Base-by-base conservation (phyloP, 2,113 vertebrate genomes). In the Hypanus sabinus region DNA sequence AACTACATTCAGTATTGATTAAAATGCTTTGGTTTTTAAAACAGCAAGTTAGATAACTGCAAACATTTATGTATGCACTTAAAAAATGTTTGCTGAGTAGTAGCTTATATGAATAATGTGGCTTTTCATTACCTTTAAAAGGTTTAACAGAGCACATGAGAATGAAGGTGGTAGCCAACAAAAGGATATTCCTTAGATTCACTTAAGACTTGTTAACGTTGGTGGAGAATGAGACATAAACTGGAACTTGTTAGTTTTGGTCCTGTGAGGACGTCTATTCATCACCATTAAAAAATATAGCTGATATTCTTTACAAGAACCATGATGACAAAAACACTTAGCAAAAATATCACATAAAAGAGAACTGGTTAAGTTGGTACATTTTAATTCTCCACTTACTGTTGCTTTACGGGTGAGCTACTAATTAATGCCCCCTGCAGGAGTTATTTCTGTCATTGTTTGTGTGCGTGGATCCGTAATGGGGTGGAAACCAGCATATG, bases 161-260 rank as follows among this genome's bases (percentile, higher is more conserved):
- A 83, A 57, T 85, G 81, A 85, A 85, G 46, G 57, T 85, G 24
- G 81, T 46, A 85, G 22, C 81, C 57, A 85, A 85, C 81, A 57
- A 57, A 85, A 60, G 46, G 55, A 22, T 9, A 85, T 85, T 85
- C 46, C 57, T 60, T 85, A 85, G 81, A 60, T 85, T 55, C 81
- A 85, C 57, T 85, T 85, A 85, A 85, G 8, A 24, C 55, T 85
- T 20, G 30, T 85, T 85, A 85, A 46, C 81, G 30, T 57, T 57
- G 81, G 2, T 60, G 46, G 81, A 30, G 81, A 85, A 27, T 55
- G 81, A 85, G 30, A 85, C 81, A 24, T 85, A 85, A 57, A 57
- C 55, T 57, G 81, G 20, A 57, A 4, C 38, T 55, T 27, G 81
- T 85, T 85, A 85, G 55, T 57, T 57, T 27, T 20, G 46, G 11